phyloP scores from a whole-genome alignment of 2,888 invertebrate species.

The Lydus trimaculatus region DNA sequence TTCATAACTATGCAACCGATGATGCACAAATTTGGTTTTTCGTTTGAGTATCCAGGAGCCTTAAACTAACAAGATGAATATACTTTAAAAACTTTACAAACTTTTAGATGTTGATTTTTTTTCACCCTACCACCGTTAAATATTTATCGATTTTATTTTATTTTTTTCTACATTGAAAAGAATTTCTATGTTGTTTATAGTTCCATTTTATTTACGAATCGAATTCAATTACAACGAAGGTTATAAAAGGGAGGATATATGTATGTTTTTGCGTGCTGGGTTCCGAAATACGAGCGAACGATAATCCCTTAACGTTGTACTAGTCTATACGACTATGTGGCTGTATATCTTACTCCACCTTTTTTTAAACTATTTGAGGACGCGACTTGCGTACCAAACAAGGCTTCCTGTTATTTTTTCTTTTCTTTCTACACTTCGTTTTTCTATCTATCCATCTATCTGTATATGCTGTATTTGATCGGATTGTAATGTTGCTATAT shows the following conservation, averaged over 20 bases:
- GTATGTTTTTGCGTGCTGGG: conserved; percentile 9
- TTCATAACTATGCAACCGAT: too few relatives aligned
- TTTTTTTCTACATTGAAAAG: background rate
- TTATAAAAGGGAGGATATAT: conserved; percentile 11
- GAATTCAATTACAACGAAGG: conserved; percentile 13
- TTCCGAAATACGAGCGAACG: conserved; percentile 8
- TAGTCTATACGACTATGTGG: conserved; percentile 9
- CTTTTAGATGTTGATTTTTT: background rate
- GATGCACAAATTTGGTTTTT: too few relatives aligned
- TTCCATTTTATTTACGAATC: conserved; percentile 12
- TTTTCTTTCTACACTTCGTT: background rate
- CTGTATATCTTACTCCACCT: conserved; percentile 13
- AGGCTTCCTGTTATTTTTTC: background rate
- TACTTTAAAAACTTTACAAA: background rate
- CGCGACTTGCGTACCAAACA: conserved; percentile 14
- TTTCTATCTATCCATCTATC: background rate
- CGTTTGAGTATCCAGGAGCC: too few relatives aligned
- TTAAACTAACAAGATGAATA: background rate
- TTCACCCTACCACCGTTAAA: background rate
- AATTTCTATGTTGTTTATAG: background rate
- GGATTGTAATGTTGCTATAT: conserved; percentile 16
- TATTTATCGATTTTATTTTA: background rate
- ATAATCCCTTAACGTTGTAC: conserved; percentile 20
- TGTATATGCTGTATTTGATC: conserved; percentile 3
- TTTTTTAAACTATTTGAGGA: conserved; percentile 18